Conservation (phyloP, 1,140 invertebrate genomes). For the Nebria ingens region DNA sequence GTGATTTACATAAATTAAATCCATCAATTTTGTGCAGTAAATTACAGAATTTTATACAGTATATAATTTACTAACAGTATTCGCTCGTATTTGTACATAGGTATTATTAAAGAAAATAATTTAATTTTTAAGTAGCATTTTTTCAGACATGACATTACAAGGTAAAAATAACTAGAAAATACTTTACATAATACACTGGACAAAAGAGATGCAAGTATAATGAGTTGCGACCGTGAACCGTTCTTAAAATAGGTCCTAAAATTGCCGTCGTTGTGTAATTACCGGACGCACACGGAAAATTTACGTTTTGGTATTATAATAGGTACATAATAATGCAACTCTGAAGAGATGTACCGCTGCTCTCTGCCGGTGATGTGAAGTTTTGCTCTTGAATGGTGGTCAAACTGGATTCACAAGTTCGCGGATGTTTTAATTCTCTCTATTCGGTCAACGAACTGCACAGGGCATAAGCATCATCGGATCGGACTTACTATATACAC, state of each 20-base stretch:
- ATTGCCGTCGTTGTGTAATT: slow-evolving; percentile 1
- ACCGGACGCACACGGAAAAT: background rate
- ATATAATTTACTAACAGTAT: too few species aligned
- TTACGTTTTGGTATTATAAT: background rate
- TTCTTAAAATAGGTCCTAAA: background rate
- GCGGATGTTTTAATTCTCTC: slow-evolving; percentile 9
- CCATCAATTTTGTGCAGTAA: too few species aligned
- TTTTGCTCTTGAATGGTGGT: slow-evolving; percentile 10
- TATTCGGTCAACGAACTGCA: slow-evolving; percentile 5
- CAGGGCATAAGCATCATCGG: background rate
- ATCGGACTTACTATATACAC: too few species aligned
- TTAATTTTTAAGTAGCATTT: background rate
- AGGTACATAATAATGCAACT: background rate
- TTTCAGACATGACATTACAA: background rate
- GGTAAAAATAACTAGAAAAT: background rate
- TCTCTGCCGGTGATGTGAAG: background rate
- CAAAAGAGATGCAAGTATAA: background rate
- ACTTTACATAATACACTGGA: background rate
- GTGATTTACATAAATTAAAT: background rate
- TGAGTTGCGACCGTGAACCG: background rate
- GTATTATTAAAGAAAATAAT: background rate
- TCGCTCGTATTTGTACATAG: background rate
- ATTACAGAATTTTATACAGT: too few species aligned
- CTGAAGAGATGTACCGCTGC: background rate
- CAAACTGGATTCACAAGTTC: slow-evolving; percentile 11